These are phyloP conservation scores for Heterotis niloticus DNA, from an alignment of 2,113 vertebrate genomes.

Conservation along the genomic window DNA sequence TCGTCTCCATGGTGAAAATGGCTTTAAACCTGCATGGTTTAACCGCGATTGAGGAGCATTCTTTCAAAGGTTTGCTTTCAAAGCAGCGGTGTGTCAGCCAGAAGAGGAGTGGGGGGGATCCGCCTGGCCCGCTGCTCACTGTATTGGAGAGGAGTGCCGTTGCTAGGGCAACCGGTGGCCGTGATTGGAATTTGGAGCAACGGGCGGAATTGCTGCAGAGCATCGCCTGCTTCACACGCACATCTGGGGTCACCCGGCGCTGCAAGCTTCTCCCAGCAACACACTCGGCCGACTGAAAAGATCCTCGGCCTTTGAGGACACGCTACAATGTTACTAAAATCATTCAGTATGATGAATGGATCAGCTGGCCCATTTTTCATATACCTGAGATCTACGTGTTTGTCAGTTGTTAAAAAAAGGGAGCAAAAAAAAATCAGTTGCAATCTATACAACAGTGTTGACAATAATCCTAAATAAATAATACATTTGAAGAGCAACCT, in stretches of 20 bases:
- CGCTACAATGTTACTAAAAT: too few species aligned
- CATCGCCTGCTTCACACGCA: conserved; percentile 65
- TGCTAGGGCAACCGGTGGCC: conserved; percentile 66
- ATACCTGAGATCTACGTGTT: too few species aligned
- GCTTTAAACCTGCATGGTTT: background rate
- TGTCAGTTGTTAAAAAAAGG: too few species aligned
- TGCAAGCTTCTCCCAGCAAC: background rate
- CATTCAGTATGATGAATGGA: too few species aligned
- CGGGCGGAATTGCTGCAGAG: conserved; percentile 66
- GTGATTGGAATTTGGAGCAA: conserved; percentile 71
- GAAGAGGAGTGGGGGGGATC: conserved; percentile 35
- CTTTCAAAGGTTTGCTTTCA: conserved; percentile 1
- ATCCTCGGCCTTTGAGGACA: too few species aligned
- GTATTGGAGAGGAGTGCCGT: conserved; percentile 68
- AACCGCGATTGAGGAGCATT: background rate
- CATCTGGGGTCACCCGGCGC: conserved; percentile 68
- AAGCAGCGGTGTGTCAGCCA: background rate
- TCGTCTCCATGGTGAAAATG: background rate
- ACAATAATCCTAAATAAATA: too few species aligned
- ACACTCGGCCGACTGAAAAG: background rate
- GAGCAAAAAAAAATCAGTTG: too few species aligned
- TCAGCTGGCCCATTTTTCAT: too few species aligned
- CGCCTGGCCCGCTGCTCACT: conserved; percentile 52
- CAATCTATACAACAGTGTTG: too few species aligned
- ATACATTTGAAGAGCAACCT: too few species aligned